These are phyloP conservation scores for Eurystomus glaucurus DNA, from an alignment of 2,797 vertebrate species.

Conservation along the genomic window DNA sequence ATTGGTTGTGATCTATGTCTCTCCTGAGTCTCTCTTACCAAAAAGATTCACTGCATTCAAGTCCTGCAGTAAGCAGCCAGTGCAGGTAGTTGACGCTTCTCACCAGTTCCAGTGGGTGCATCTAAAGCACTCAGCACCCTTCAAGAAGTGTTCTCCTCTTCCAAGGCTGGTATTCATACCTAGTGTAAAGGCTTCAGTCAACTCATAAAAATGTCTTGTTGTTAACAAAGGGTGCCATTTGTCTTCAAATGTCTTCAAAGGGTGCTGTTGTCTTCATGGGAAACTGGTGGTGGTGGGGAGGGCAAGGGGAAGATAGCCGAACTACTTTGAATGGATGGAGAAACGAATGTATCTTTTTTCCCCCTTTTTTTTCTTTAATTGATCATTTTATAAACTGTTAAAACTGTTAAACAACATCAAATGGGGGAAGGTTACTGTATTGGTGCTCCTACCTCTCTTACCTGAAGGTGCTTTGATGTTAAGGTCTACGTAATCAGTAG, in stretches of 20 bases:
- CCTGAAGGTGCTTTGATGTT: constrained; percentile 1
- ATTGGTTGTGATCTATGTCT: neutral
- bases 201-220: neutral
- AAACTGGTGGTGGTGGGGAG: neutral
- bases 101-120: neutral
- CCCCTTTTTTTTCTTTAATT: neutral
- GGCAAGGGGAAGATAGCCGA: neutral
- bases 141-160: neutral
- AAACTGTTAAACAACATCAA: neutral
- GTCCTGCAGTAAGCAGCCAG: neutral
- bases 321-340: neutral
- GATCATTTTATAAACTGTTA: neutral
- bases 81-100: neutral
- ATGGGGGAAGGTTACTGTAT: neutral
- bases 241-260: neutral
- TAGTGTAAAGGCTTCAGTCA: neutral
- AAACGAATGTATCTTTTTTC: neutral
- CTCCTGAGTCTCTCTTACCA: neutral
- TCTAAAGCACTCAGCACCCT: neutral
- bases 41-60: neutral
- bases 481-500: constrained; percentile 60
- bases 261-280: neutral
- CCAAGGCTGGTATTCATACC: neutral
- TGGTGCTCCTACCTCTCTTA: constrained; percentile 6
- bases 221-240: neutral